A percentile compares a stretch with the other conserved stretches of the same genome.
These are phyloP conservation scores for Flexamia atlantica DNA, from an alignment of 2,888 invertebrate species.

Conservation along the genomic window DNA sequence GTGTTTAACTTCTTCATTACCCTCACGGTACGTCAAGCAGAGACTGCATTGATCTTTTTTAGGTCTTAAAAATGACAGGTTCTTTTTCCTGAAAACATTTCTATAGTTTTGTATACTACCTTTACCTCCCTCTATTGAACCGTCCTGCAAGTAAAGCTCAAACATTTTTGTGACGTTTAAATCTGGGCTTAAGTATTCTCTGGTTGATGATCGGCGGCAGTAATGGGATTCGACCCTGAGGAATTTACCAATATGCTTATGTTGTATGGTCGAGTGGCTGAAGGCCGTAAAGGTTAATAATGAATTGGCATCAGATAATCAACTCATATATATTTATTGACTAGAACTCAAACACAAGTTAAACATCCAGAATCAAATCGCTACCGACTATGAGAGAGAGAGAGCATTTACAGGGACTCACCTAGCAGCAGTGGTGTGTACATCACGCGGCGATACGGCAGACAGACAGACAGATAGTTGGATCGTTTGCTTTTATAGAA, in stretches of 20 bases:
- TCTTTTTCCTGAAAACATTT: conserved; percentile 12
- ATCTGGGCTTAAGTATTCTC: conserved; percentile 21
- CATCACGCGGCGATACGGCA: no score
- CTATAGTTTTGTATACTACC: background rate
- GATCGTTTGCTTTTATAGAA: no score
- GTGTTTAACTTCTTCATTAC: conserved; percentile 46
- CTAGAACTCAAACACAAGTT: no score
- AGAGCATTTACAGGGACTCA: no score
- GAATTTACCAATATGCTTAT: conserved; percentile 24
- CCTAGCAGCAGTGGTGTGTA: no score
- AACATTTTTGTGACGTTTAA: conserved; percentile 6
- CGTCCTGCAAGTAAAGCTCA: background rate
- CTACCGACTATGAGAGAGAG: no score
- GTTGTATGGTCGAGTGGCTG: no score
- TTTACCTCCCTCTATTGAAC: background rate
- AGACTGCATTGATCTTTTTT: conserved; percentile 62
- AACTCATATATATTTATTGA: no score
- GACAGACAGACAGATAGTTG: no score
- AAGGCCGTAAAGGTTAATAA: no score
- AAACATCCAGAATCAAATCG: no score
- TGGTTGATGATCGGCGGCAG: conserved; percentile 22
- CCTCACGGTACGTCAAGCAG: conserved; percentile 56
- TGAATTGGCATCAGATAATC: no score
- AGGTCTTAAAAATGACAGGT: conserved; percentile 54
- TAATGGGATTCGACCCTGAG: conserved; percentile 39